phyloP scores from a whole-genome alignment of 2,888 invertebrate species.

The Pollenia labialis region DNA sequence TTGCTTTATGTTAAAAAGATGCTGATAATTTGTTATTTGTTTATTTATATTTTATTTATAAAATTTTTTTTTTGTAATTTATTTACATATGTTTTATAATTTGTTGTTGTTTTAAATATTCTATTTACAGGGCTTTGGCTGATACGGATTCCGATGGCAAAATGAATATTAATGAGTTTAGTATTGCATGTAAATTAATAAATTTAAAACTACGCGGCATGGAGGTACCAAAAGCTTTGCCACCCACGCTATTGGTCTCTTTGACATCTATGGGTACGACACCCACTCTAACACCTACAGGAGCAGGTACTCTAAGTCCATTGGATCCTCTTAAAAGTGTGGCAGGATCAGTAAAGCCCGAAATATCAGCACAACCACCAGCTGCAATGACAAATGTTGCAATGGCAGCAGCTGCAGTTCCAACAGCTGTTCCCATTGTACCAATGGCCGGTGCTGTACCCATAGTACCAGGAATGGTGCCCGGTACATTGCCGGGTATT shows the following conservation, averaged over 20 bases:
- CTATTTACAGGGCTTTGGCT: conserved; percentile 89
- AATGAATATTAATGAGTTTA: conserved; percentile 98
- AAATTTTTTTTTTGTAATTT: neutral
- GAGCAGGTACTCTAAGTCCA: conserved; percentile 81
- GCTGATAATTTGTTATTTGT: conserved; percentile 46
- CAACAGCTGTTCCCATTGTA: conserved; percentile 54
- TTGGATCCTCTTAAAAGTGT: conserved; percentile 80
- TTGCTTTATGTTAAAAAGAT: conserved; percentile 33
- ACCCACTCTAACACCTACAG: conserved; percentile 82
- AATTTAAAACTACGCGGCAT: conserved; percentile 96
- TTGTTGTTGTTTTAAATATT: conserved; percentile 45
- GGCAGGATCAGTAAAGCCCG: conserved; percentile 67
- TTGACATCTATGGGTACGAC: conserved; percentile 86
- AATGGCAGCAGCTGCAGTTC: conserved; percentile 69
- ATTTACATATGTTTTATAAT: neutral
- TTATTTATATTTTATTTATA: neutral
- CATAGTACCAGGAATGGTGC: conserved; percentile 77
- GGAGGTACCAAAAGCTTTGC: conserved; percentile 94
- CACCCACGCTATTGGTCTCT: conserved; percentile 89
- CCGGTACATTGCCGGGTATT: conserved; percentile 74
- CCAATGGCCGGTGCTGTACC: conserved; percentile 76
- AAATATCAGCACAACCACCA: conserved; percentile 45
- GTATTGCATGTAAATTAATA: conserved; percentile 98
- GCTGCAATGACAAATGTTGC: conserved; percentile 71
- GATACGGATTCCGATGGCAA: conserved; percentile 99